Evolutionary conservation across 2,797 vertebrate species (phyloP).

Genomic region (Capromys pilorides): DNA sequence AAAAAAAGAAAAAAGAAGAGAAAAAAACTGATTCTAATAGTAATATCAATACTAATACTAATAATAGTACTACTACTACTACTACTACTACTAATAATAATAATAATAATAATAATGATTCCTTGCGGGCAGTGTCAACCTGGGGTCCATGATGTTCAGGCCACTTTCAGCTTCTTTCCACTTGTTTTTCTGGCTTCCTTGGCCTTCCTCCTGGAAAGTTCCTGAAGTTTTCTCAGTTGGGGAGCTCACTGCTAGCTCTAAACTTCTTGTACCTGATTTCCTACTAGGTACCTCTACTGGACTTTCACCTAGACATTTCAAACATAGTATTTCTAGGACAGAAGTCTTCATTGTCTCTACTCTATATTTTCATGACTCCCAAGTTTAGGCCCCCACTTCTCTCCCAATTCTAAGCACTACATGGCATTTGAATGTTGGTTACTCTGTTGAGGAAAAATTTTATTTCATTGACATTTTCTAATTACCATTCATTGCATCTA

Average conservation of each 20-base stretch:
- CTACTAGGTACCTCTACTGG: background rate
- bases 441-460: background rate
- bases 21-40: background rate
- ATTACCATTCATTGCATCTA: background rate
- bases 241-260: background rate
- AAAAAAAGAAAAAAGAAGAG: no score
- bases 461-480: constrained; percentile 17
- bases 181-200: background rate
- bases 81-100: no score
- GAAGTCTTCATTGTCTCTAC: background rate
- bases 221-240: background rate
- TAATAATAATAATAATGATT: constrained; percentile 2
- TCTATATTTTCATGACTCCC: background rate
- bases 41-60: background rate
- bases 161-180: background rate
- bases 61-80: background rate
- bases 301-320: background rate
- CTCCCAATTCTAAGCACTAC: background rate
- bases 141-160: background rate
- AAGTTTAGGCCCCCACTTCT: background rate
- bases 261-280: background rate
- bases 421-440: background rate
- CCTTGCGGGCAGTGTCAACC: constrained; percentile 10
- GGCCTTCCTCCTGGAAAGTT: background rate
- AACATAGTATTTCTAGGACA: background rate